A percentile compares a stretch with the other conserved stretches of the same genome.
Conservation (phyloP, 2,888 invertebrate species). For the Agonopterix heracliana region DNA sequence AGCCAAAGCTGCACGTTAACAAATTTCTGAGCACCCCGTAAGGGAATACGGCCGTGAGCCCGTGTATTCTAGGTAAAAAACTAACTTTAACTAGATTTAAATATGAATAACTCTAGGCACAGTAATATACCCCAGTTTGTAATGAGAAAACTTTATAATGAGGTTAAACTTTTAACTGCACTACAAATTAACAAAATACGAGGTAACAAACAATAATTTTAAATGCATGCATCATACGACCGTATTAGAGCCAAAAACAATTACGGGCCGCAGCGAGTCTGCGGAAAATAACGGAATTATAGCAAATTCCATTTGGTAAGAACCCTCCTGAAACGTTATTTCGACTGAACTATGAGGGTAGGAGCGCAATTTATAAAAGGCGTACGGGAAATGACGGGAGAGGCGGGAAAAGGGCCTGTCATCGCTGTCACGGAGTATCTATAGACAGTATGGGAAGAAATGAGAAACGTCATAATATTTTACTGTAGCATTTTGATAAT, state of each 20-base stretch:
- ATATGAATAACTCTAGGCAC: no score
- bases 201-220: background rate
- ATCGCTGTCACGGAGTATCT: slow-evolving; percentile 64
- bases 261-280: slow-evolving; percentile 47
- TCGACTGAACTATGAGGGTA: slow-evolving; percentile 54
- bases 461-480: slow-evolving; percentile 61
- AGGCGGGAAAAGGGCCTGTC: slow-evolving; percentile 69
- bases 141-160: slow-evolving; percentile 40
- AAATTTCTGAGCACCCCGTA: no score
- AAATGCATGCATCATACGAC: slow-evolving; percentile 20
- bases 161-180: slow-evolving; percentile 21
- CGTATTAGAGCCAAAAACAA: slow-evolving; percentile 42
- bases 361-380: slow-evolving; percentile 64
- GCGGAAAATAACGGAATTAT: slow-evolving; percentile 60
- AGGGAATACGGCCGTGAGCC: no score
- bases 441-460: slow-evolving; percentile 54
- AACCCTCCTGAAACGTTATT: slow-evolving; percentile 60
- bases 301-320: slow-evolving; percentile 61
- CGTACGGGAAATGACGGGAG: slow-evolving; percentile 54
- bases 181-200: slow-evolving; percentile 22
- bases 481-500: slow-evolving; percentile 29
- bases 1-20: no score
- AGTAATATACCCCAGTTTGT: slow-evolving; percentile 11
- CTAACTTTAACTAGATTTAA: no score
- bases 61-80: no score